Conservation (phyloP, 2,888 invertebrate species). For the Cloeon dipterum region DNA sequence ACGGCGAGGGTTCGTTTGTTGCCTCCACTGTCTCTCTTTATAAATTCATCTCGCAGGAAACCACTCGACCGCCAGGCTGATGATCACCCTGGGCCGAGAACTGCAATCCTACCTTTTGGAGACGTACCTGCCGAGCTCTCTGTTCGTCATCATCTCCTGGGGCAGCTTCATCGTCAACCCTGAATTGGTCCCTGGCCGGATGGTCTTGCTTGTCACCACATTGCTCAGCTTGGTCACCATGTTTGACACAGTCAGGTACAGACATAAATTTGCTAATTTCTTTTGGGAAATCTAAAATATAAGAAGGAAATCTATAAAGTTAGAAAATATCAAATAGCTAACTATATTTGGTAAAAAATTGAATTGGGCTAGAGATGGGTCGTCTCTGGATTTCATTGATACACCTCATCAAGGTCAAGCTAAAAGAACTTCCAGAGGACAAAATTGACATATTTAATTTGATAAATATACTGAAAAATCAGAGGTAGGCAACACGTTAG, state of each 20-base stretch:
- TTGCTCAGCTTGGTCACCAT: conserved; percentile 36
- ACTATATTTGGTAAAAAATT: no score
- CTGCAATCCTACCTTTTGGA: conserved; percentile 34
- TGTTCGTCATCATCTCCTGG: conserved; percentile 42
- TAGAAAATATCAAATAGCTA: no score
- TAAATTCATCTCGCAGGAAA: conserved; percentile 29
- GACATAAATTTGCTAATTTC: conserved; percentile 5
- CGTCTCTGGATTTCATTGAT: no score
- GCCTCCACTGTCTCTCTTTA: no score
- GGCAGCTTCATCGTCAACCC: conserved; percentile 41
- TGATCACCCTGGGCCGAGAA: conserved; percentile 34
- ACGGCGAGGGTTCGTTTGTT: conserved; percentile 36
- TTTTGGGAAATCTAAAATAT: background rate
- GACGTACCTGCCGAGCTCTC: conserved; percentile 35
- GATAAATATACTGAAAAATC: no score
- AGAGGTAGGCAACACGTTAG: no score
- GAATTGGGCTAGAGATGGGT: no score
- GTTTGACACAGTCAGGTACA: conserved; percentile 42
- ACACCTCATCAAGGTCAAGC: no score
- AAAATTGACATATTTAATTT: no score
- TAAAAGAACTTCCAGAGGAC: no score
- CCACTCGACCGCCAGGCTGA: conserved; percentile 32
- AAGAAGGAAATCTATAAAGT: background rate
- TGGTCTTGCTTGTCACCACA: conserved; percentile 38
- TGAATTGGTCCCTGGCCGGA: conserved; percentile 37